Evolutionary conservation across 1,140 invertebrate species (phyloP), one percentile per base, ranked within the genome.

Genomic region (Agrilus planipennis): DNA sequence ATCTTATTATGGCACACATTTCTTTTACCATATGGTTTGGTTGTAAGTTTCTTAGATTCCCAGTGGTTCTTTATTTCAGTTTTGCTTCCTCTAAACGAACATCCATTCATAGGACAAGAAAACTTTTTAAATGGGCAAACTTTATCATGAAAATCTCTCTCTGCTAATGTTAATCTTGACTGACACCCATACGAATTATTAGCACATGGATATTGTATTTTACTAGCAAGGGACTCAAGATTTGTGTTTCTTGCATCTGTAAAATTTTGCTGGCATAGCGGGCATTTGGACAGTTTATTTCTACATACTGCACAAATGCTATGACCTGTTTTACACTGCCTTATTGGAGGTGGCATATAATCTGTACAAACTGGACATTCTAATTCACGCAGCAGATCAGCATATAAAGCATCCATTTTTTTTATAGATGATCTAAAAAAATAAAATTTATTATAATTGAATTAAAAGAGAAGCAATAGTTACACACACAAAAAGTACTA

Each of bases 301-400:
- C 42, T 35, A 34, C 50, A 52, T 10, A 18, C 4, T 34, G 40
- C 41, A 25, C 50, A 52, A 14, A 52, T 30, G 31, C 50, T 52
- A 21, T 52, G 50, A 0, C 50, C 50, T 3, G 42, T 47, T 17
- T 40, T 34, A 21, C 50, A 52, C 30, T 45, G 44, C 5, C 39
- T 25, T 18, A 52, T 52, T 12, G 50, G 50, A 6, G 45, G 42
- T 4, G 19, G 14, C 50, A 52, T 46, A 39, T 47, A 47, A 31
- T 49, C 42, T 19, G 36, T 41, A 28, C 50, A 52, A 20, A 50
- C 38, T 3, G 50, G 50, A 36, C 50, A 52, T 34, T 52, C 45
- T 7, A 52, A 22, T 32, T 48, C 49, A n/a, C 31, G 15, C n/a
- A 51, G 34, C 20, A 51, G 39, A 12, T 45, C 35, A 23, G 38